A percentile compares a stretch with the other conserved stretches of the same genome.
Evolutionary conservation across 2,113 vertebrate species (phyloP).

Genomic region (Collichthys lucidus): DNA sequence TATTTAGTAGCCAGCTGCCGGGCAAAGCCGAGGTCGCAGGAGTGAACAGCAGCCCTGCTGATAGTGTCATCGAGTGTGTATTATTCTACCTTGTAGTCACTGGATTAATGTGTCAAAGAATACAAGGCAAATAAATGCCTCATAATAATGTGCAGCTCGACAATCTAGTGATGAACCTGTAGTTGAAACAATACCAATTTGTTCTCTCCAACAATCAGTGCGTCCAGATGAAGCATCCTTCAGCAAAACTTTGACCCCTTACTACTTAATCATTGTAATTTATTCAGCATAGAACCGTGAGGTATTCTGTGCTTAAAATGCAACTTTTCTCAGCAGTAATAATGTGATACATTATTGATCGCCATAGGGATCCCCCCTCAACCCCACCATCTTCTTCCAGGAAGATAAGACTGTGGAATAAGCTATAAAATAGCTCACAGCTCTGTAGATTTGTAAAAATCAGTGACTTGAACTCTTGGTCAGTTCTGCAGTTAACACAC

Average conservation of each 20-base stretch:
- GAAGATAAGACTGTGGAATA: not conserved
- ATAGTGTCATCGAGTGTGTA: constrained; percentile 39
- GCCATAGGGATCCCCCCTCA: not conserved
- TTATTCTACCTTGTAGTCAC: constrained; percentile 48
- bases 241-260: constrained; percentile 30
- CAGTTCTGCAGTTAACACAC: not conserved
- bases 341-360: constrained; percentile 58
- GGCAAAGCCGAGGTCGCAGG: constrained; percentile 65
- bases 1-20: constrained; percentile 74
- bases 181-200: constrained; percentile 35
- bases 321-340: constrained; percentile 41
- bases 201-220: constrained; percentile 25
- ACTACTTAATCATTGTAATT: constrained; percentile 51
- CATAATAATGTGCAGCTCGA: constrained; percentile 41
- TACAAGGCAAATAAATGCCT: constrained; percentile 46
- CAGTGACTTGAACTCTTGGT: not conserved
- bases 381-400: not conserved
- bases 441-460: constrained; percentile 7
- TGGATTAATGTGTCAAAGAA: constrained; percentile 61
- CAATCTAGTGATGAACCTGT: constrained; percentile 34
- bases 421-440: constrained; percentile 5
- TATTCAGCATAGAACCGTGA: constrained; percentile 11
- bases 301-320: constrained; percentile 31
- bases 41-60: constrained; percentile 43
- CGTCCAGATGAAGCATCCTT: constrained; percentile 40